Evolutionary conservation across 2,797 vertebrate species (phyloP), one percentile per base, ranked within the genome.

Genomic region (Poecile montanus): DNA sequence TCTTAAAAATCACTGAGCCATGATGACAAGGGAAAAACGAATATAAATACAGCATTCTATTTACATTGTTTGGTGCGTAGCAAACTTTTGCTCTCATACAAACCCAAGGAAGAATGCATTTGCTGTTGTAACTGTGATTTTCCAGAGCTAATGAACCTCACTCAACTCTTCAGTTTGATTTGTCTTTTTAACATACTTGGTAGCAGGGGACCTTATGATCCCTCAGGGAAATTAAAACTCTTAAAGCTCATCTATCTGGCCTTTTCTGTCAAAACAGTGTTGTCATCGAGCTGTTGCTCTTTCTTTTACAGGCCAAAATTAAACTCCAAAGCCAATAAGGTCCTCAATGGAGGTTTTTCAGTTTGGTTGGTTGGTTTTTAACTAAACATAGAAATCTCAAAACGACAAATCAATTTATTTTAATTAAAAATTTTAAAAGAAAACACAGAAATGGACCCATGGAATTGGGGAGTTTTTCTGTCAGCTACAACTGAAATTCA

Each of bases 161-260:
- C 57, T 94, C 81, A 81, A 9, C 40, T 53, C 75, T 82, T 91
- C 73, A 77, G 74, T 92, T 79, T 91, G 92, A 95, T 94, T 89
- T 95, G 74, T 92, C 85, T 93, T 91, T 93, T 96, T 94, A 94
- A 86, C 62, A 45, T 75, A 82, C 47, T 94, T 88, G 27, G 78
- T 93, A 95, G 51, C 76, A 68, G 40, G 77, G 34, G 85, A 93
- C 86, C 91, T 95, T 89, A 75, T 85, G 83, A 94, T 94, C 83
- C 84, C 45, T 94, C 40, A 25, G 85, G 86, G 92, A 97, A 95
- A 96, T 96, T 94, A 96, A 95, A 95, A 76, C 50, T 89, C 90
- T 91, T 93, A 86, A 89, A 95, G 58, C 38, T 92, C 75, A 91
- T 79, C 66, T 71, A 44, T 94, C 86, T 92, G 85, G 85, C 51